phyloP scores from a whole-genome alignment of 2,113 vertebrate species.

The Terrapene triunguis region DNA sequence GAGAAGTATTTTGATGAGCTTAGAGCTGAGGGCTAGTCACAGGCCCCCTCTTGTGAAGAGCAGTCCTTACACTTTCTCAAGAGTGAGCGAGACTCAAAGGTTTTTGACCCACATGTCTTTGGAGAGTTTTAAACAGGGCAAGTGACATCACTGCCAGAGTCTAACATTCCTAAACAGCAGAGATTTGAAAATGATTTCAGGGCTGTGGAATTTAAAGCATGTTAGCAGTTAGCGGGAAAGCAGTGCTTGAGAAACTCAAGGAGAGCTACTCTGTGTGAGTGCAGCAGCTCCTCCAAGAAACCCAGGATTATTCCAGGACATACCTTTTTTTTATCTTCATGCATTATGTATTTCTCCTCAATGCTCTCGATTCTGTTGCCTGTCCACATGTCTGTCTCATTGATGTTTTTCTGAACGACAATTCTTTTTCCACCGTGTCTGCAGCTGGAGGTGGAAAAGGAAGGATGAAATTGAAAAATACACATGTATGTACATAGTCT shows the following conservation, averaged over 20 bases:
- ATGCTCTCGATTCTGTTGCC: slow-evolving; percentile 71
- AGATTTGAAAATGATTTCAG: slow-evolving; percentile 53
- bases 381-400: neutral
- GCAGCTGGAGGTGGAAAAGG: slow-evolving; percentile 62
- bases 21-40: neutral
- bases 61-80: slow-evolving; percentile 26
- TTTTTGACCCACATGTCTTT: slow-evolving; percentile 46
- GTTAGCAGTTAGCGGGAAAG: neutral
- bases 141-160: slow-evolving; percentile 66
- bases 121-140: slow-evolving; percentile 8
- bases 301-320: neutral
- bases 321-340: slow-evolving; percentile 62
- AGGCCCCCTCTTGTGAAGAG: neutral
- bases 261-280: neutral
- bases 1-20: neutral
- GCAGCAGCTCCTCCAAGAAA: neutral
- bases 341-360: neutral
- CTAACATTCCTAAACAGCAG: slow-evolving; percentile 10
- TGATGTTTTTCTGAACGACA: slow-evolving; percentile 23
- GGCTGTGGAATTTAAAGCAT: slow-evolving; percentile 65
- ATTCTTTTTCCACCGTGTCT: slow-evolving; percentile 19
- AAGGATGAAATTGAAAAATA: slow-evolving; percentile 1
- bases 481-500: fast-evolving
- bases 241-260: slow-evolving; percentile 28
- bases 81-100: neutral